Conservation (phyloP, 2,113 vertebrate genomes). For the Aspidoscelis tigris region DNA sequence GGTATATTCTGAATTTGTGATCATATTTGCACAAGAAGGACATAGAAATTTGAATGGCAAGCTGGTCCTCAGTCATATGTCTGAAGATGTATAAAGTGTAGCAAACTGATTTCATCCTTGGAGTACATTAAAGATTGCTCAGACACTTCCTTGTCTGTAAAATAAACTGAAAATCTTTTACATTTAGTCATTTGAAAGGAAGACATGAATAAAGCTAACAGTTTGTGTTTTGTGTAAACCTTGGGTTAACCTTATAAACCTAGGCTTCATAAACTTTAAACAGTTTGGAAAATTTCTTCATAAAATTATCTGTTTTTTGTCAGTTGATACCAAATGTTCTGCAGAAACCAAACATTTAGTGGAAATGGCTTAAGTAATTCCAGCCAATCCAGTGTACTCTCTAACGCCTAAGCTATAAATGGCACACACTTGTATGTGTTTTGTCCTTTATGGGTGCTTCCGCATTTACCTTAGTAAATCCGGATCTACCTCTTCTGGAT, state of each 20-base stretch:
- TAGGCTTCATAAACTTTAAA: slow-evolving; percentile 45
- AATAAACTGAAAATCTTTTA: slow-evolving; percentile 57
- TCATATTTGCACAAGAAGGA: not conserved
- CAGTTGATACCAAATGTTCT: not conserved
- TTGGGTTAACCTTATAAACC: slow-evolving; percentile 50
- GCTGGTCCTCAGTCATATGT: no score
- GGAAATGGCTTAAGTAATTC: not conserved
- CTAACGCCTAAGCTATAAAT: not conserved
- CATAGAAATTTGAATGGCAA: not conserved
- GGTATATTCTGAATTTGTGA: no score
- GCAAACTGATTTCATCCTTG: not conserved
- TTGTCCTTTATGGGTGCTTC: not conserved
- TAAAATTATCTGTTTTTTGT: slow-evolving; percentile 41
- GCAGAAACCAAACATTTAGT: not conserved
- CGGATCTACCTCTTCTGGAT: no score
- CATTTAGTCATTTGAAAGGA: slow-evolving; percentile 47
- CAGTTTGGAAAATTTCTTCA: slow-evolving; percentile 39
- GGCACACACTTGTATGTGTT: not conserved
- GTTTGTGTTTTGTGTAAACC: slow-evolving; percentile 59
- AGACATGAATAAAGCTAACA: slow-evolving; percentile 46
- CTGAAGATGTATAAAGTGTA: not conserved
- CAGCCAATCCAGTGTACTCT: accelerated
- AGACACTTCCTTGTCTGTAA: slow-evolving; percentile 50
- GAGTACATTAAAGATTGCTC: not conserved
- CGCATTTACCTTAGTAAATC: no score